A percentile compares a stretch with the other conserved stretches of the same genome.
Evolutionary conservation across 2,888 invertebrate species (phyloP).

Genomic region (Brachylomia viminalis): DNA sequence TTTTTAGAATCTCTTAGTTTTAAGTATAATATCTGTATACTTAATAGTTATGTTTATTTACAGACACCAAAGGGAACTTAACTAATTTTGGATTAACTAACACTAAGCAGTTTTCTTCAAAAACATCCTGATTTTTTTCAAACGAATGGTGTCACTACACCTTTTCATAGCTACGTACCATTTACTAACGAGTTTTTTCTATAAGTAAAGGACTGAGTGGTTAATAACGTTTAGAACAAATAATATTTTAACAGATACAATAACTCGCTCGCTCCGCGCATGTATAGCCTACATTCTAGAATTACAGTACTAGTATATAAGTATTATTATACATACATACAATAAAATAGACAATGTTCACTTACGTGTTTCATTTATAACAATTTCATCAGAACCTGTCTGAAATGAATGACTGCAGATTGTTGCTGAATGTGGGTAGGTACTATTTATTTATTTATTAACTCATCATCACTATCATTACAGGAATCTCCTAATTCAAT

Average conservation of each 20-base stretch:
- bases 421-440: background rate
- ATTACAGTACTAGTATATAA: conserved; percentile 79
- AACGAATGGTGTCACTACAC: conserved; percentile 25
- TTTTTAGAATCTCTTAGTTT: conserved; percentile 51
- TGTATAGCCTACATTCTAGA: conserved; percentile 79
- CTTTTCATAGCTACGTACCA: conserved; percentile 5
- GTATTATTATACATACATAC: conserved; percentile 87
- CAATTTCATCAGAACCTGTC: background rate
- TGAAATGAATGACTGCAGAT: background rate
- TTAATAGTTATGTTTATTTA: conserved; percentile 52
- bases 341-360: conserved; percentile 90
- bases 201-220: conserved; percentile 81
- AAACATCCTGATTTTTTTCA: conserved; percentile 15
- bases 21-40: conserved; percentile 49
- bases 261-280: conserved; percentile 72
- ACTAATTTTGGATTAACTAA: conserved; percentile 42
- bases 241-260: conserved; percentile 67
- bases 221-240: conserved; percentile 67
- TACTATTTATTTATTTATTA: too few relatives aligned
- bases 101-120: background rate
- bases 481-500: too few relatives aligned
- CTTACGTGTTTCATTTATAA: conserved; percentile 76
- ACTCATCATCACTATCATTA: too few relatives aligned
- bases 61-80: conserved; percentile 62
- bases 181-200: conserved; percentile 48